Conservation (phyloP, 2,113 vertebrate species). For the Hassar affinis region DNA sequence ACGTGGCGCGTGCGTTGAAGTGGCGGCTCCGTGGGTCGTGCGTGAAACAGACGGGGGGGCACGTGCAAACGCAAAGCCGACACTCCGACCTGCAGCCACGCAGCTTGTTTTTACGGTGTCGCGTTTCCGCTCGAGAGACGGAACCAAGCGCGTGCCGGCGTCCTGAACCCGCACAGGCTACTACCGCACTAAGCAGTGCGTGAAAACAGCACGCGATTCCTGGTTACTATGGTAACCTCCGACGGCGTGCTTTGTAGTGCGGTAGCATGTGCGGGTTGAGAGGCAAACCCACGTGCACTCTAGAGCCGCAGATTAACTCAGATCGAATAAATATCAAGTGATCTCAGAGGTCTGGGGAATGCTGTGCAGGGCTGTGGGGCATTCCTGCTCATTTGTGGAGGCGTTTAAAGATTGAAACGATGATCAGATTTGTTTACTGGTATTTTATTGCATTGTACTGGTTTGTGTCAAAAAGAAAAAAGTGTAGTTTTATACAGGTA, state of each 20-base stretch:
- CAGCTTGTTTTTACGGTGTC: slow-evolving; percentile 1
- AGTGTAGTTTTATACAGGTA: neutral
- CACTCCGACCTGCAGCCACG: neutral
- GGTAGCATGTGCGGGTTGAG: slow-evolving; percentile 7
- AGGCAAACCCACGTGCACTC: neutral
- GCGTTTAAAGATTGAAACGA: neutral
- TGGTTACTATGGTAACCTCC: slow-evolving; percentile 11
- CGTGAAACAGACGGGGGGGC: neutral
- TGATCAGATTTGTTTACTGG: neutral
- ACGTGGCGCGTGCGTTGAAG: neutral
- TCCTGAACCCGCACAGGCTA: slow-evolving; percentile 21
- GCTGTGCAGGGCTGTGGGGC: neutral
- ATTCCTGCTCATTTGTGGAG: neutral
- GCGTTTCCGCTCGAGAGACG: slow-evolving; percentile 19
- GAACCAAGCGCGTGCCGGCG: neutral
- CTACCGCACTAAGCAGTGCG: slow-evolving; percentile 9
- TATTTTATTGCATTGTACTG: neutral
- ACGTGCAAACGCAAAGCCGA: slow-evolving; percentile 13
- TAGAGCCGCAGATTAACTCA: neutral
- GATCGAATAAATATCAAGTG: neutral
- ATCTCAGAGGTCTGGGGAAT: neutral
- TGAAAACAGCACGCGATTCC: slow-evolving; percentile 4
- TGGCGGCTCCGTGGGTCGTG: neutral
- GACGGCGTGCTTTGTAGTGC: neutral
- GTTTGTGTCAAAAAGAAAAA: neutral